Conservation (phyloP, 2,113 vertebrate genomes). For the Bos indicus region DNA sequence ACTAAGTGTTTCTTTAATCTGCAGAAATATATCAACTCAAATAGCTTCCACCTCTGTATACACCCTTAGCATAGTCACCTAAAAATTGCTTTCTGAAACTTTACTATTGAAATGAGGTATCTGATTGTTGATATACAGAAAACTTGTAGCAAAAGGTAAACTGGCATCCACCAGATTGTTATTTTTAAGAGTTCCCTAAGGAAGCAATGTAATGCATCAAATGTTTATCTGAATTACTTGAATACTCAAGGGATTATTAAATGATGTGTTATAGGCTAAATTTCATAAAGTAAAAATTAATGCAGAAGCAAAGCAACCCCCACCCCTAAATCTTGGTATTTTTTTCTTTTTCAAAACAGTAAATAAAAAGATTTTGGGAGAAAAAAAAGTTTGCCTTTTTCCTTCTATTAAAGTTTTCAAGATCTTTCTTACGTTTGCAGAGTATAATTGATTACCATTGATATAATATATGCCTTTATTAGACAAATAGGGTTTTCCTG, state of each 20-base stretch:
- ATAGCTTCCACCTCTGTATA: not conserved
- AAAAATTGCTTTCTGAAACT: conserved; percentile 27
- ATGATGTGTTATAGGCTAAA: not conserved
- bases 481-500: not conserved
- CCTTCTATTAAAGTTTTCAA: not conserved
- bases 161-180: not conserved
- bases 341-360: not conserved
- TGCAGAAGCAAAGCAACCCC: not conserved
- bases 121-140: not conserved
- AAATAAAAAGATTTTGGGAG: not conserved
- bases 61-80: not conserved
- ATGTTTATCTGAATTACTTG: not conserved
- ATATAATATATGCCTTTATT: not conserved
- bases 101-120: not conserved
- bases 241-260: not conserved
- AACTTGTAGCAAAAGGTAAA: not conserved
- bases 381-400: not conserved
- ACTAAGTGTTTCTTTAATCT: conserved; percentile 60
- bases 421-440: not conserved
- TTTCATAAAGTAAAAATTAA: not conserved
- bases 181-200: not conserved
- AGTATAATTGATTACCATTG: not conserved
- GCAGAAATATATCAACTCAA: conserved; percentile 44
- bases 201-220: not conserved
- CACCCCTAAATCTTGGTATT: not conserved